Evolutionary conservation across 2,888 invertebrate species (phyloP), one percentile per base, ranked within the genome.

Genomic region (Sycophila texana): DNA sequence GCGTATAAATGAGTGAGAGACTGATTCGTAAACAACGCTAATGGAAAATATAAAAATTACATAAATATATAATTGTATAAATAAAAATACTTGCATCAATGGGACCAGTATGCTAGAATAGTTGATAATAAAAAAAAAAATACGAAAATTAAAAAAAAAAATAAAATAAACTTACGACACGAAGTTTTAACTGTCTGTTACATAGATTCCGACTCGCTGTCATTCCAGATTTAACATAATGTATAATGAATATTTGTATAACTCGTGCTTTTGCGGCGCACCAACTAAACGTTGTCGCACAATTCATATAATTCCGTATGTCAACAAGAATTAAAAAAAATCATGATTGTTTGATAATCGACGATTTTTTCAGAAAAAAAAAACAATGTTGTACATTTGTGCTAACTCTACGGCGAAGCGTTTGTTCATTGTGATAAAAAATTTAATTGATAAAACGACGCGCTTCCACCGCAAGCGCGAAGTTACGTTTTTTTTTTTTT

Each of bases 31-130:
- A 74, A 79, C 68, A 79, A 76, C 65, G 68, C 76, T 73, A 51
- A 70, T 63, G 61, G 58, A 22, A 16, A 63, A 49, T 55, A 49
- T 39, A 20, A 65, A 58, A 65, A 49, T 22, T 83, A 82, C 84
- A 82, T 76, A 61, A 55, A 18, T 71, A 53, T 72, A 68, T 26
- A 39, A n/a, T n/a, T n/a, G n/a, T 58, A 70, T 0, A 68, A 63
- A 65, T 30, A 65, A 30, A 39, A 65, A 77, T 84, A 82, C 86
- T 83, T 83, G 76, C 78, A 82, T 82, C 70, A 72, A 79, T 70
- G 76, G 81, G 77, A 82, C 79, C 78, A 81, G 74, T 74, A 76
- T 66, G 79, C 67, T 77, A 80, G 72, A 72, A 72, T 65, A 73
- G 55, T 81, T 67, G 60, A 73, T 61, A 51, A 39, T 47, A n/a